phyloP scores from a whole-genome alignment of 2,113 vertebrate species.

The Anas platyrhynchos region DNA sequence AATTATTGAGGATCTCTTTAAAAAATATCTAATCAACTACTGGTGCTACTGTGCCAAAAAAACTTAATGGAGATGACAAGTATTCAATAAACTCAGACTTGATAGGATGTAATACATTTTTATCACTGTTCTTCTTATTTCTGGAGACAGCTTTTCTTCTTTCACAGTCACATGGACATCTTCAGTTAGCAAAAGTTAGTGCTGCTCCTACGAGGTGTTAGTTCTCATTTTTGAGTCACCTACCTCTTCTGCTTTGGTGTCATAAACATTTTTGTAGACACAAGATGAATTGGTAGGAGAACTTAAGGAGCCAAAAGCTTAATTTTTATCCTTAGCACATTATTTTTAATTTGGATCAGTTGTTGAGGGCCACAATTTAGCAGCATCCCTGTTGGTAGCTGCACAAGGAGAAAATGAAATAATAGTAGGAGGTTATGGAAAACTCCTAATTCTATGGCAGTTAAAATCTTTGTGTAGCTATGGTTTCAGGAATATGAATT shows the following conservation, averaged over 20 bases:
- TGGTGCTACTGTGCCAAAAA: neutral
- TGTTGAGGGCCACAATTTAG: neutral
- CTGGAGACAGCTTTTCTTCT: neutral
- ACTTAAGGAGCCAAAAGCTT: neutral
- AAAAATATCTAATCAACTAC: neutral
- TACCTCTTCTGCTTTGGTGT: neutral
- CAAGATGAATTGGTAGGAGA: neutral
- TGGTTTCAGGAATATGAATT: neutral
- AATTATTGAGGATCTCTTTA: neutral
- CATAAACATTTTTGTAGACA: neutral
- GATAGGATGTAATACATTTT: accelerated
- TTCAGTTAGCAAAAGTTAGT: neutral
- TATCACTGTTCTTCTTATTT: neutral
- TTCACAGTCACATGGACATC: neutral
- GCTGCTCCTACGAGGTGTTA: neutral
- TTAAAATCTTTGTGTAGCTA: neutral
- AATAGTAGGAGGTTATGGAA: neutral
- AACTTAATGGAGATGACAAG: neutral
- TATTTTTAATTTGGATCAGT: neutral
- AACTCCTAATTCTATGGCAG: neutral
- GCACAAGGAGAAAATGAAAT: neutral
- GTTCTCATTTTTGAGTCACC: neutral
- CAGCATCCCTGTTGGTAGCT: neutral
- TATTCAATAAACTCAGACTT: neutral
- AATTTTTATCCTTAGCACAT: neutral